phyloP scores from a whole-genome alignment of 2,113 vertebrate genomes.

The Myxocyprinus asiaticus region DNA sequence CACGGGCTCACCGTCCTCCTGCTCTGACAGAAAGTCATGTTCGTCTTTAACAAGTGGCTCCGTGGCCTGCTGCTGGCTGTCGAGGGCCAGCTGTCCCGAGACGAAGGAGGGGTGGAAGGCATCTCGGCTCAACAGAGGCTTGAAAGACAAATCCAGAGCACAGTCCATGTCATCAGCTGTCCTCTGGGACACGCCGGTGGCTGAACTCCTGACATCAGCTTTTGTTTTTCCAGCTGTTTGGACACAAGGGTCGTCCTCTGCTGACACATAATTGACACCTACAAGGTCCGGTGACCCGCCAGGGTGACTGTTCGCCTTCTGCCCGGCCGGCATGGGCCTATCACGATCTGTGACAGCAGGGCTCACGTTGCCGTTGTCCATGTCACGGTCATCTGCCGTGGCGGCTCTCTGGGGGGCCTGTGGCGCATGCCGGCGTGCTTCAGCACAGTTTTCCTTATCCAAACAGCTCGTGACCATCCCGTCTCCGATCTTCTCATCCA shows the following conservation, averaged over 20 bases:
- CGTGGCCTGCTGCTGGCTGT: conserved; percentile 86
- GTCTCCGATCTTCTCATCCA: conserved; percentile 77
- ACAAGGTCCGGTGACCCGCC: conserved; percentile 85
- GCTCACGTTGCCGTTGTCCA: conserved; percentile 38
- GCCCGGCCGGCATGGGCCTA: conserved; percentile 65
- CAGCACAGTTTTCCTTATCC: conserved; percentile 80
- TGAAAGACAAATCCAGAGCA: conserved; percentile 98
- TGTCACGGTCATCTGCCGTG: conserved; percentile 74
- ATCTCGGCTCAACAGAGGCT: conserved; percentile 87
- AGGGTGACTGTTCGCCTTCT: conserved; percentile 87
- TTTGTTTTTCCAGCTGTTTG: conserved; percentile 97
- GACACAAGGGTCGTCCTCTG: conserved; percentile 83
- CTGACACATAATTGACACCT: conserved; percentile 90
- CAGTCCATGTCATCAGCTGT: conserved; percentile 85
- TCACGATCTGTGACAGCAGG: conserved; percentile 79
- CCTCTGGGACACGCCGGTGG: conserved; percentile 88
- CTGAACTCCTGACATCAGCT: conserved; percentile 87
- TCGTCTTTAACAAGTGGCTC: conserved; percentile 89
- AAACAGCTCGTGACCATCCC: conserved; percentile 70
- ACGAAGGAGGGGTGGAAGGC: conserved; percentile 82
- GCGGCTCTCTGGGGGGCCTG: conserved; percentile 69
- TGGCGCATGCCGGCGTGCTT: conserved; percentile 72
- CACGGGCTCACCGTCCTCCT: conserved; percentile 81
- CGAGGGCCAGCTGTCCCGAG: conserved; percentile 88
- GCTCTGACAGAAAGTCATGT: conserved; percentile 89